A percentile compares a stretch with the other conserved stretches of the same genome.
These are phyloP conservation scores for Coboldia fuscipes DNA, from an alignment of 1,140 invertebrate species.

Conservation along the genomic window DNA sequence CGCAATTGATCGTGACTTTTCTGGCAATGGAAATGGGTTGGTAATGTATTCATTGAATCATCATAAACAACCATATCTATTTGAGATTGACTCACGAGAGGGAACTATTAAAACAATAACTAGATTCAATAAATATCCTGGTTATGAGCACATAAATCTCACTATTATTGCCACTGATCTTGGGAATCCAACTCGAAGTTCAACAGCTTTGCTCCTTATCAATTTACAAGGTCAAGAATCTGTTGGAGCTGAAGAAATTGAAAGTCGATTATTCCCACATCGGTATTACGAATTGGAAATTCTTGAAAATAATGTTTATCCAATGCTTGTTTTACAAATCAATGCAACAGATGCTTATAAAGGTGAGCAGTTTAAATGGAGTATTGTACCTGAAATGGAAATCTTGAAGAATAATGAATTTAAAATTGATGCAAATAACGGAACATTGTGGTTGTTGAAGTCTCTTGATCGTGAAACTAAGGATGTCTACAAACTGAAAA, in stretches of 20 bases:
- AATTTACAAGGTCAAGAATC: constrained; percentile 35
- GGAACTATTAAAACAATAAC: constrained; percentile 53
- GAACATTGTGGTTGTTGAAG: constrained; percentile 40
- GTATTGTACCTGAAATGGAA: constrained; percentile 8
- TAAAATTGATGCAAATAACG: constrained; percentile 45
- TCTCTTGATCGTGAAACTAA: constrained; percentile 44
- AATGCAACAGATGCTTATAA: constrained; percentile 38
- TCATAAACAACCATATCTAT: constrained; percentile 38
- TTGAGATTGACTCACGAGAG: constrained; percentile 57
- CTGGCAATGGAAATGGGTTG: constrained; percentile 63
- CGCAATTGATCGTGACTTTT: constrained; percentile 68
- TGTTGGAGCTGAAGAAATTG: constrained; percentile 23
- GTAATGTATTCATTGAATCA: constrained; percentile 45
- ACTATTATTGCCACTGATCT: constrained; percentile 64
- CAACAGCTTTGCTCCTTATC: constrained; percentile 47
- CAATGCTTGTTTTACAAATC: constrained; percentile 41
- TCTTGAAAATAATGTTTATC: constrained; percentile 46
- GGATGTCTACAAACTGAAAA: constrained; percentile 38
- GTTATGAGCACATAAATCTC: constrained; percentile 32
- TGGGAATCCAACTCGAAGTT: constrained; percentile 56
- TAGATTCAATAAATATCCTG: constrained; percentile 37
- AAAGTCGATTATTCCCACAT: constrained; percentile 41
- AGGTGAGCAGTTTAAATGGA: constrained; percentile 18
- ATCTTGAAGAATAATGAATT: constrained; percentile 26
- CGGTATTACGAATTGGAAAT: constrained; percentile 57